Base-by-base conservation (phyloP, 2,888 invertebrate genomes). In the Lasioglossum malachurum region DNA sequence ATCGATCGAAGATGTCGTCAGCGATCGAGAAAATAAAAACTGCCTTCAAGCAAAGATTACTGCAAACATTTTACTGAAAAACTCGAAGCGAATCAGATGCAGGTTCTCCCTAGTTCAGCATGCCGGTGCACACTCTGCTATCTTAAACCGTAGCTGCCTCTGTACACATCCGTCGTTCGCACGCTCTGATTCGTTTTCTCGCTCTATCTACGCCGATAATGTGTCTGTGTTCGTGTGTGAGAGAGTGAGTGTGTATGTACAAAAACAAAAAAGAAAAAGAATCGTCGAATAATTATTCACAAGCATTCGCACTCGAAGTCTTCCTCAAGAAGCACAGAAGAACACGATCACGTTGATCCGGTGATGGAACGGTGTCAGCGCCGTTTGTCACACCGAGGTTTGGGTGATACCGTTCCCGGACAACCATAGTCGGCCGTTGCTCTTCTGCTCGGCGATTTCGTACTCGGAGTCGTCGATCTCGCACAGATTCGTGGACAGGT, bases 391-490 rank as follows among this genome's bases (percentile, higher is more conserved):
- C 94, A 95, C 95, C 85, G 95, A 95, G 78, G 95, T 95, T 83
- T 95, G 95, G 69, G 95, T 95, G 89, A 95, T 94, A 82, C 95
- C 94, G 86, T 93, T 93, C 31, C 94, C 93, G 67, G 94, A 93
- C 74, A 95, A 91, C 95, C 95, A 95, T 78, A 94, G 90, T 41
- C 95, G 94, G 75, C 95, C 94, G 87, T 95, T 94, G 87, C 92
- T 95, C 90, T 95, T 95, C 83, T 94, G 94, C 84, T 95, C 95
- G 87, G 95, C 92, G 87, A 95, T 95, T 95, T 98, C 98, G 93
- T 96, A 97, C 95, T 98, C 98, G 73, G 98, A 98, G 95, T 98
- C 98, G 95, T 98, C 98, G 94, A 99, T 98, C 96, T 99, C 99
- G 96, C 99, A 99, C 89, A 99, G 96, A 95, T 97, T 97, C 78